Conservation (phyloP, 2,797 vertebrate species). For the Rhabdomys pumilio region DNA sequence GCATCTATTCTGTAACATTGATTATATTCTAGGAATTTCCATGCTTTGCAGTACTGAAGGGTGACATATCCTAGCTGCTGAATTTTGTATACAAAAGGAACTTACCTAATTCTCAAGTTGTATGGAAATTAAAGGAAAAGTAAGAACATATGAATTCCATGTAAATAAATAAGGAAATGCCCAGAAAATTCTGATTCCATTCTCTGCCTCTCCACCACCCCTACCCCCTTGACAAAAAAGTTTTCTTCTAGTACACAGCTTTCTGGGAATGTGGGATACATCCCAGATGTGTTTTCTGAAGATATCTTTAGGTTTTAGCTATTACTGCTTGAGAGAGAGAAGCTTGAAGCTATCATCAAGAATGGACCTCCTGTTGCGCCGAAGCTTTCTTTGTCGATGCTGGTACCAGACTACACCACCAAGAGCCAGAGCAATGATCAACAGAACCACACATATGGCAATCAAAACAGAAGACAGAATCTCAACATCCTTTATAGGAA, state of each 20-base stretch:
- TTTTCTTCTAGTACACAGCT: not conserved
- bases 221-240: slow-evolving; percentile 6
- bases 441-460: slow-evolving; percentile 78
- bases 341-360: slow-evolving; percentile 90
- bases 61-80: slow-evolving; percentile 27
- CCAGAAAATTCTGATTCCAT: slow-evolving; percentile 33
- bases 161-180: slow-evolving; percentile 78
- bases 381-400: slow-evolving; percentile 84
- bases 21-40: slow-evolving; percentile 20
- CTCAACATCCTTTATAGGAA: slow-evolving; percentile 82
- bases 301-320: not conserved
- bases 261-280: not conserved
- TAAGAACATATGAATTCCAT: slow-evolving; percentile 44
- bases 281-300: slow-evolving; percentile 15
- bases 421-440: slow-evolving; percentile 83
- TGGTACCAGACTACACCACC: slow-evolving; percentile 85
- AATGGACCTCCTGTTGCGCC: slow-evolving; percentile 89
- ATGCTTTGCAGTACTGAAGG: not conserved
- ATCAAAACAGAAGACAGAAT: slow-evolving; percentile 82
- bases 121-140: slow-evolving; percentile 66
- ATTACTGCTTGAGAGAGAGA: slow-evolving; percentile 84
- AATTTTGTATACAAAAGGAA: slow-evolving; percentile 42
- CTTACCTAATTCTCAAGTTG: not conserved
- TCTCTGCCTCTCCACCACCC: not conserved
- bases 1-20: slow-evolving; percentile 24